Percentiles rank a stretch among this genome's conserved stretches.
These are phyloP conservation scores for Capra hircus DNA, from an alignment of 2,113 vertebrate species.

Conservation along the genomic window DNA sequence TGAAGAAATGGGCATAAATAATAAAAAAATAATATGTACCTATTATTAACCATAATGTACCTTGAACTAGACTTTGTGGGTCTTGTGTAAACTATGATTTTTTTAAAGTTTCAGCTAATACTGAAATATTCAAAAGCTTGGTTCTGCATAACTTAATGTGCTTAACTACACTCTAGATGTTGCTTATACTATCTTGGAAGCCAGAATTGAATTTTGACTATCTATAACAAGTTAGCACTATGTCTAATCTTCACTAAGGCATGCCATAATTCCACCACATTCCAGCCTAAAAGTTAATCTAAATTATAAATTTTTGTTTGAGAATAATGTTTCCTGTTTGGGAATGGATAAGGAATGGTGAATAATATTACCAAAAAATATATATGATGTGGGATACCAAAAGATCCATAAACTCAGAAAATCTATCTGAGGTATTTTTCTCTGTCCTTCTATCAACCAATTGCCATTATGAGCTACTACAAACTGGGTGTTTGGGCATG, in stretches of 20 bases:
- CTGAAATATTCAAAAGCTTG: background rate
- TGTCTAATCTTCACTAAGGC: background rate
- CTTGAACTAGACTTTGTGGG: background rate
- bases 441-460: background rate
- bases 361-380: background rate
- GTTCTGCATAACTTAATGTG: background rate
- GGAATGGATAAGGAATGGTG: fast-evolving
- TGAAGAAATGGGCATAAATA: background rate
- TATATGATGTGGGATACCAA: background rate
- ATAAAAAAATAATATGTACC: background rate
- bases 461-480: background rate
- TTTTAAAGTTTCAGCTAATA: background rate
- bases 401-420: background rate
- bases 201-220: background rate
- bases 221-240: background rate
- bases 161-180: background rate
- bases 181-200: background rate
- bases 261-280: background rate
- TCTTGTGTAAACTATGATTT: background rate
- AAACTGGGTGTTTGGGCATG: background rate
- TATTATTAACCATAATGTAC: background rate
- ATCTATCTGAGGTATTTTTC: background rate
- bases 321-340: background rate
- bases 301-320: background rate
- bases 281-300: background rate